Base-by-base conservation (phyloP, 1,140 invertebrate species). In the Mylabris phalerata region DNA sequence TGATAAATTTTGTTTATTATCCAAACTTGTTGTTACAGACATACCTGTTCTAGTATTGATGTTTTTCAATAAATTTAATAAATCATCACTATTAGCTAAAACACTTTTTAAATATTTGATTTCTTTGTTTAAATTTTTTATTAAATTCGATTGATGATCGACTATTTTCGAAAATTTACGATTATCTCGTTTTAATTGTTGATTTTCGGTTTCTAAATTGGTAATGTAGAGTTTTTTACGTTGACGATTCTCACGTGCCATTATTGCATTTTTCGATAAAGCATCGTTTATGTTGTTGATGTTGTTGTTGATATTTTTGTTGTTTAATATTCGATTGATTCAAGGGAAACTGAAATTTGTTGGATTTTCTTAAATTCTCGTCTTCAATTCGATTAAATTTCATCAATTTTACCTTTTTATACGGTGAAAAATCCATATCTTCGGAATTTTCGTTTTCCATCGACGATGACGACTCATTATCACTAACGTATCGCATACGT, bases 201-300 rank as follows among this genome's bases (percentile, higher is more conserved):
- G 56, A 0, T 82, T 57, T 58, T 78, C 75, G n/a, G 69, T 75
- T 61, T 83, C 80, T 3, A 83, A 73, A 41, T 73, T 75, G 50
- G 80, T 73, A 4, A 83, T 48, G 51, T 83, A 79, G 10, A 77
- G 73, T 61, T 83, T 84, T 54, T 84, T 83, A 2, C 74, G 75
- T 3, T 77, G 75, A 5, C 82, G 72, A 65, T 83, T 83, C 59
- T 81, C 78, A 2, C 82, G 69, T 3, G 82, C 81, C 73, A 82
- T 78, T 27, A 80, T 55, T 0, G 82, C 82, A 64, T 83, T 84
- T 58, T 63, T 66, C 9, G 68, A 65, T 24, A 63, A 70, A 52
- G n/a, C 64, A 32, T 1, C 32, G 32, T 4, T 32, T 32, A 7
- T 7, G 32, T 68, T 63, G 64, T 71, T 32, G 65, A 64, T 46